A percentile compares a stretch with the other conserved stretches of the same genome.
These are phyloP conservation scores for Tragelaphus oryx DNA, from an alignment of 2,797 vertebrate species.

Conservation along the genomic window DNA sequence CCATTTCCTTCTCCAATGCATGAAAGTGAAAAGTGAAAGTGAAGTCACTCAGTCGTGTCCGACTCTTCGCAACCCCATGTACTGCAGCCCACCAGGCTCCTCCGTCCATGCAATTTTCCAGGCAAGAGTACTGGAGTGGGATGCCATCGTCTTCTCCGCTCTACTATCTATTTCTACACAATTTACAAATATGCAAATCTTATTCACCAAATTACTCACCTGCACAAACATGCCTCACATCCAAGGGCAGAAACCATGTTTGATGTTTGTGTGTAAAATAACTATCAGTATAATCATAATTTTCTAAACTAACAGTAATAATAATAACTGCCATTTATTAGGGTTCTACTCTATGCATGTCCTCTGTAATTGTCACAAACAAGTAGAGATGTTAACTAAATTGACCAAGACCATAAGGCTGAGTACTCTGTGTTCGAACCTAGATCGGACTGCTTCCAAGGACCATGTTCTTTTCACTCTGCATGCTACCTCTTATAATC, in stretches of 20 bases:
- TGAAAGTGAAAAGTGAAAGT: too few relatives aligned
- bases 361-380: background rate
- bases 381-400: background rate
- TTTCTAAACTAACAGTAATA: background rate
- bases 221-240: fast-evolving
- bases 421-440: background rate
- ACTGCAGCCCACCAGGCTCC: too few relatives aligned
- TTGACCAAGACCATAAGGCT: background rate
- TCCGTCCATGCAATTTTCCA: too few relatives aligned
- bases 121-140: too few relatives aligned
- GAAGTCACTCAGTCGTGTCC: too few relatives aligned
- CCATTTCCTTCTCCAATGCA: too few relatives aligned
- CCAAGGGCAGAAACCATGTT: background rate
- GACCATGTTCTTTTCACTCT: background rate
- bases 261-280: background rate
- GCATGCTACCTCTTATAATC: background rate
- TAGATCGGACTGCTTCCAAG: background rate
- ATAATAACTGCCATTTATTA: background rate
- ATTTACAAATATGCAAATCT: background rate
- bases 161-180: background rate
- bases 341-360: background rate
- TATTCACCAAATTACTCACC: background rate
- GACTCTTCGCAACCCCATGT: too few relatives aligned
- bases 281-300: background rate
- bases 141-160: background rate